Evolutionary conservation across 2,888 invertebrate species (phyloP).

Genomic region (Clanis bilineata): DNA sequence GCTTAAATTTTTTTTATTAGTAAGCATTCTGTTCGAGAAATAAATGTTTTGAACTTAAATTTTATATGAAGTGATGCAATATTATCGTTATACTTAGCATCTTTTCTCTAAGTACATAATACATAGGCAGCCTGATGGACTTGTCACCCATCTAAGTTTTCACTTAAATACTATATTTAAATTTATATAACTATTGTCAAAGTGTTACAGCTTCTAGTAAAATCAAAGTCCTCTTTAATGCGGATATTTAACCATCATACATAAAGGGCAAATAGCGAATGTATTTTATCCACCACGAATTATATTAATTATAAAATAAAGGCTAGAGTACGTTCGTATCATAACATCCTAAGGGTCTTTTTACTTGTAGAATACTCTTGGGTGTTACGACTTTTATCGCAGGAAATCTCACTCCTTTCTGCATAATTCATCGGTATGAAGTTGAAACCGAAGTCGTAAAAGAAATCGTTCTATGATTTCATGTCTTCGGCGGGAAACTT

Average conservation of each 20-base stretch:
- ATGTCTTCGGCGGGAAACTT: conserved; percentile 77
- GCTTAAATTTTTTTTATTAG: too few relatives aligned
- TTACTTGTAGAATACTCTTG: conserved; percentile 65
- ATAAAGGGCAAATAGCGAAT: conserved; percentile 14
- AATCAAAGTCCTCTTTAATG: not conserved
- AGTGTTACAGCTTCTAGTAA: not conserved
- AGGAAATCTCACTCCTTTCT: conserved; percentile 79
- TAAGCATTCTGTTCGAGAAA: too few relatives aligned
- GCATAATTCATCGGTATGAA: conserved; percentile 81
- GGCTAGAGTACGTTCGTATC: conserved; percentile 46
- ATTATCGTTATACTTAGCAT: too few relatives aligned
- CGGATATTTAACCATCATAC: not conserved
- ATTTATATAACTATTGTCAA: too few relatives aligned
- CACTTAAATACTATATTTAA: too few relatives aligned
- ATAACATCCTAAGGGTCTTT: conserved; percentile 67
- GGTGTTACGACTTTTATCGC: conserved; percentile 79
- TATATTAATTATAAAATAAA: too few relatives aligned
- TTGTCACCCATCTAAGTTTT: too few relatives aligned
- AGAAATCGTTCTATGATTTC: conserved; percentile 82
- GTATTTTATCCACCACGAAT: conserved; percentile 13
- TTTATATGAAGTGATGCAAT: too few relatives aligned
- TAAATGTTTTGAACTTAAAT: too few relatives aligned
- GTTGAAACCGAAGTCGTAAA: conserved; percentile 82
- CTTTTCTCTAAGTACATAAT: too few relatives aligned
- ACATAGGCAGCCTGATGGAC: too few relatives aligned